Conservation (phyloP, 2,888 invertebrate species). For the Diaphora mendica region DNA sequence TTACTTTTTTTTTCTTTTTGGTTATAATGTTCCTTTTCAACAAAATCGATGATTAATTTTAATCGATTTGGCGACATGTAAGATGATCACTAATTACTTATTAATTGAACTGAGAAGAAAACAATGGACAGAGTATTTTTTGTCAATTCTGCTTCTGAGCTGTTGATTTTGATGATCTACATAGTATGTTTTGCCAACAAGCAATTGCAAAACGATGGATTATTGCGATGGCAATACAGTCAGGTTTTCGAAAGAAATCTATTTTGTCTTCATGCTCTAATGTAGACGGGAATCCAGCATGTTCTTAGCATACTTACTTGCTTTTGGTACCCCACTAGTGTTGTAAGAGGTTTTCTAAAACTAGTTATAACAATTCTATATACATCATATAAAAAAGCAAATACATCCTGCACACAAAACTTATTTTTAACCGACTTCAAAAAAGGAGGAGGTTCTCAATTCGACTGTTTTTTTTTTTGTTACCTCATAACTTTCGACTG, state of each 20-base stretch:
- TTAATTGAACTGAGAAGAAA: background rate
- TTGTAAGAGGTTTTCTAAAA: background rate
- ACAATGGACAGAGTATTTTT: background rate
- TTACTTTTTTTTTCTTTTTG: background rate
- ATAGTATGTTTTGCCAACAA: background rate
- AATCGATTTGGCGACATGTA: background rate
- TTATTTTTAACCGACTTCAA: no score
- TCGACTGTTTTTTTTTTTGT: no score
- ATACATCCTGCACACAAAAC: background rate
- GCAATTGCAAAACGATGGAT: background rate
- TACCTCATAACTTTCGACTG: no score
- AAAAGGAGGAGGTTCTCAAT: no score
- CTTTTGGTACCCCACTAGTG: background rate
- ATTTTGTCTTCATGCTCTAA: background rate
- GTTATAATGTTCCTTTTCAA: background rate
- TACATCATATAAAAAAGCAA: constrained; percentile 11
- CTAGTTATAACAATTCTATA: background rate
- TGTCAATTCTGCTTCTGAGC: no score
- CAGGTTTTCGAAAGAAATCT: background rate
- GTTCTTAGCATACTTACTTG: background rate
- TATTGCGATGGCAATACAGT: background rate
- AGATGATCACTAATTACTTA: background rate
- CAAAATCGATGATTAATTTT: background rate
- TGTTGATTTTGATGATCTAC: background rate
- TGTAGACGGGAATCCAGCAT: background rate